These are phyloP conservation scores for Varecia variegata DNA, from an alignment of 2,797 vertebrate species.

Conservation along the genomic window DNA sequence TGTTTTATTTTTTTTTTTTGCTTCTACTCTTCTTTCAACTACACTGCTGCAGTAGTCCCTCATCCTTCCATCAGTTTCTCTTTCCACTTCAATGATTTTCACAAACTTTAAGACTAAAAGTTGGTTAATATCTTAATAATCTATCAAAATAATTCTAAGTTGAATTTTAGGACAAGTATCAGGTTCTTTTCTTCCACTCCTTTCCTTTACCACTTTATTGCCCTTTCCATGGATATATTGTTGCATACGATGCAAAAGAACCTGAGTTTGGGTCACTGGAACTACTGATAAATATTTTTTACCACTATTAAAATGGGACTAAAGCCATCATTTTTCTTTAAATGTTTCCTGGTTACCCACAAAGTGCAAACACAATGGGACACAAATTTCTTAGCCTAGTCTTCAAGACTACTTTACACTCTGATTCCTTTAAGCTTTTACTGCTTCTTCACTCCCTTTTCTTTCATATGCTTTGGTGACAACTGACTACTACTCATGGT, in stretches of 20 bases:
- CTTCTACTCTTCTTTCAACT: background rate
- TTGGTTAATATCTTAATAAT: background rate
- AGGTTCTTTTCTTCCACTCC: background rate
- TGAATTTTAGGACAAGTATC: background rate
- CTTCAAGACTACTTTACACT: background rate
- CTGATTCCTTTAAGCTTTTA: background rate
- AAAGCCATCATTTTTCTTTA: background rate
- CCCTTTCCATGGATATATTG: background rate
- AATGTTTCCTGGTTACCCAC: background rate
- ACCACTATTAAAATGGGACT: background rate
- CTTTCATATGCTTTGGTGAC: background rate
- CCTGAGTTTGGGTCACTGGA: background rate
- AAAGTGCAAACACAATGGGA: background rate
- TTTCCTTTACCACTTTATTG: background rate
- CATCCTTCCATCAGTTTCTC: background rate
- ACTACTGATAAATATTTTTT: background rate
- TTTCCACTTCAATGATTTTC: background rate
- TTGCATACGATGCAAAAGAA: background rate
- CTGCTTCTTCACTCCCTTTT: background rate
- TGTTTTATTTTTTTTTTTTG: background rate
- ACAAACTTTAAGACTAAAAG: background rate
- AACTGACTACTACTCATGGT: background rate
- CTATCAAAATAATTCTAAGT: background rate
- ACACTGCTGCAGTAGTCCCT: background rate
- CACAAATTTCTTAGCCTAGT: background rate